Conservation (phyloP, 2,113 vertebrate genomes). For the Toxotes chatareus region DNA sequence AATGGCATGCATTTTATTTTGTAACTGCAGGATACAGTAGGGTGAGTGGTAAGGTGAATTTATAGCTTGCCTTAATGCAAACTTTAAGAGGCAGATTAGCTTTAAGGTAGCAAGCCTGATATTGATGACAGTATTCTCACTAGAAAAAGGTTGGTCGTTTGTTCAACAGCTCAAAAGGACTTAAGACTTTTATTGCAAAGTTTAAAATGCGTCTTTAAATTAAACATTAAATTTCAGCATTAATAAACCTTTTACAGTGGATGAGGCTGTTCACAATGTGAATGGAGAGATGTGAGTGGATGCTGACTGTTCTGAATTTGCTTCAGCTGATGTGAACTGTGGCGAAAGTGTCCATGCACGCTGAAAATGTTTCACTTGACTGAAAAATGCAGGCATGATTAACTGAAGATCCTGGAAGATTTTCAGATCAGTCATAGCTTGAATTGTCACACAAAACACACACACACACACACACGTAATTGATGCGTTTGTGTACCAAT, state of each 20-base stretch:
- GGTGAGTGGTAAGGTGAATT: background rate
- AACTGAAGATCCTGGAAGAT: background rate
- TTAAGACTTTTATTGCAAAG: background rate
- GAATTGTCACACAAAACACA: too few species aligned
- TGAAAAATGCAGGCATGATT: too few species aligned
- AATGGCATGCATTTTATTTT: conserved; percentile 41
- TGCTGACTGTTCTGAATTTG: background rate
- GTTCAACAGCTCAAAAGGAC: background rate
- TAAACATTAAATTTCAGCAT: background rate
- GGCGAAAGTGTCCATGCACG: background rate
- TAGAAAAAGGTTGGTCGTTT: background rate
- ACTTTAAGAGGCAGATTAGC: background rate
- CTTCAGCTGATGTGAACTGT: rapidly evolving
- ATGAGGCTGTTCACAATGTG: background rate
- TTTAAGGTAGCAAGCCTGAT: background rate
- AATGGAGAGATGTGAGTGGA: background rate
- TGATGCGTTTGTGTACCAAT: too few species aligned
- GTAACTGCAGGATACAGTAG: conserved; percentile 6
- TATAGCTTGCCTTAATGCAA: background rate
- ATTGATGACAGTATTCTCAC: background rate
- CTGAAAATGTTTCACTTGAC: background rate
- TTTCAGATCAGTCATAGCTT: background rate
- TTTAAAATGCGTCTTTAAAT: background rate
- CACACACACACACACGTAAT: too few species aligned
- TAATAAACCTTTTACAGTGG: background rate